A percentile compares a stretch with the other conserved stretches of the same genome.
These are phyloP conservation scores for Athene cunicularia DNA, from an alignment of 2,113 vertebrate species.

Conservation along the genomic window DNA sequence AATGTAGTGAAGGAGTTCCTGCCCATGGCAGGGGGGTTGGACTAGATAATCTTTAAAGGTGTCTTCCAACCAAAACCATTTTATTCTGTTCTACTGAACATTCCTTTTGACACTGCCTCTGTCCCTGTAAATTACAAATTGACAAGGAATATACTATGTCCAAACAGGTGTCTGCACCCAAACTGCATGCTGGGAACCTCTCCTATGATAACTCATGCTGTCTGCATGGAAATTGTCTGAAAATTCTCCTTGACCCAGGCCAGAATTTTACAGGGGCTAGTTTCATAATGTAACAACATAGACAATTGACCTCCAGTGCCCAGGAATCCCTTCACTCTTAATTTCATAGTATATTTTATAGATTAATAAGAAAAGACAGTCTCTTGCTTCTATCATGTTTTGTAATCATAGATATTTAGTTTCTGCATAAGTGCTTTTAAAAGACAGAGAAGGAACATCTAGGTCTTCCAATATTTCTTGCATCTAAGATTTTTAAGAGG, in stretches of 20 bases:
- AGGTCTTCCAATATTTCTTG: not conserved
- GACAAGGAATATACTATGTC: not conserved
- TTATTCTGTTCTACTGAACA: not conserved
- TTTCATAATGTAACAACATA: not conserved
- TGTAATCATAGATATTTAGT: not conserved
- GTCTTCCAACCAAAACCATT: not conserved
- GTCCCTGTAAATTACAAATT: not conserved
- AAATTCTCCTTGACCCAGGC: not conserved
- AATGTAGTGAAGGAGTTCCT: not conserved
- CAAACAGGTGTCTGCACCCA: not conserved
- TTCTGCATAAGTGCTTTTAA: not conserved
- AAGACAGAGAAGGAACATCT: not conserved
- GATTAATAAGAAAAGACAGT: not conserved
- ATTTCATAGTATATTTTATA: not conserved
- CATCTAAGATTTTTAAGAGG: not conserved
- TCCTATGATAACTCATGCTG: not conserved
- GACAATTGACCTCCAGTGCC: not conserved
- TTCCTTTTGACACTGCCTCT: not conserved
- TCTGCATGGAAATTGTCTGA: not conserved
- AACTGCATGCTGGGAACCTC: not conserved
- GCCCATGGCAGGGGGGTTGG: not conserved
- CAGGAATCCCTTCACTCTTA: not conserved
- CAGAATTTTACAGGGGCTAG: not conserved
- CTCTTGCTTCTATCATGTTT: not conserved
- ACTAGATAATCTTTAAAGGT: not conserved